phyloP scores from a whole-genome alignment of 2,113 vertebrate genomes.

The Equus przewalskii region DNA sequence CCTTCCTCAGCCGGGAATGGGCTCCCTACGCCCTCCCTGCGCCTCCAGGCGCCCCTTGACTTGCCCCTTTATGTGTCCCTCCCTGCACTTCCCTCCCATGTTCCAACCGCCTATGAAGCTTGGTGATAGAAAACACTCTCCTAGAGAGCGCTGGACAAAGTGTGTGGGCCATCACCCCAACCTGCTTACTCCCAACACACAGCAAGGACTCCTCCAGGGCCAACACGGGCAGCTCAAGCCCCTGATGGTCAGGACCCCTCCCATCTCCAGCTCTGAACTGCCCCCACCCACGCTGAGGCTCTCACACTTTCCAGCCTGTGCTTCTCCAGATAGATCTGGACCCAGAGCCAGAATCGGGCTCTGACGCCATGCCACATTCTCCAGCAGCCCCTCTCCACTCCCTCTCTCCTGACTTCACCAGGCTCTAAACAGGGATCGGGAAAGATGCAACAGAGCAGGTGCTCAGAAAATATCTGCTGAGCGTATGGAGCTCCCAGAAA shows the following conservation, averaged over 20 bases:
- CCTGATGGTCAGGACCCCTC: too few relatives aligned
- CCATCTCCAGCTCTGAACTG: neutral
- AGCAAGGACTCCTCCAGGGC: neutral
- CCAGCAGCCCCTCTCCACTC: neutral
- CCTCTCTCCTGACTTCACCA: neutral
- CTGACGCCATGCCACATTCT: neutral
- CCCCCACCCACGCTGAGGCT: rapidly evolving
- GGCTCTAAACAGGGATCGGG: neutral
- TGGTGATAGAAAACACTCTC: neutral
- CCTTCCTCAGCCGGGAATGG: neutral
- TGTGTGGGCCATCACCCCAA: rapidly evolving
- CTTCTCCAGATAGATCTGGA: neutral
- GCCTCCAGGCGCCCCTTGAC: rapidly evolving
- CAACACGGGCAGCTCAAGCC: too few relatives aligned
- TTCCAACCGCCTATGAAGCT: neutral
- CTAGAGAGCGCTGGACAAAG: rapidly evolving
- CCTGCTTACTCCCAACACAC: neutral
- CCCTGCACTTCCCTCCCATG: rapidly evolving
- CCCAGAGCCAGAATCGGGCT: neutral
- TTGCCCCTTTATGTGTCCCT: rapidly evolving
- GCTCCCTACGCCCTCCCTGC: neutral
- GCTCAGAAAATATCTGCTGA: neutral
- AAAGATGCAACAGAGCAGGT: neutral
- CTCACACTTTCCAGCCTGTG: neutral
- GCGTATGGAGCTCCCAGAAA: neutral